Evolutionary conservation across 2,888 invertebrate species (phyloP).

Genomic region (Brachyptera risi): DNA sequence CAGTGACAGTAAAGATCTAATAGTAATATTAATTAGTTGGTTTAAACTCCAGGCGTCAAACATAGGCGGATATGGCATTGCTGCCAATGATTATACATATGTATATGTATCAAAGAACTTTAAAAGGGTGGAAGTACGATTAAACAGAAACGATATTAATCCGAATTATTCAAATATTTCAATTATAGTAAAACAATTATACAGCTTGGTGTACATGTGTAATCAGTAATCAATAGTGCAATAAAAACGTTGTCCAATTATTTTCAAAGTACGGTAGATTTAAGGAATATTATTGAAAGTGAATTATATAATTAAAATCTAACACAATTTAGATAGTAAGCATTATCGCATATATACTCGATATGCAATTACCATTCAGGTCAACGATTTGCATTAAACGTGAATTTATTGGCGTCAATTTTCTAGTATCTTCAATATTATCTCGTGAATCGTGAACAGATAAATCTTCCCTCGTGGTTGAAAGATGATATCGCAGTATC

Average conservation of each 20-base stretch:
- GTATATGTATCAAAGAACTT: too few relatives aligned
- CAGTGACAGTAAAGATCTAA: neutral
- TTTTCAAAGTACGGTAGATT: neutral
- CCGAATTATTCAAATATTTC: too few relatives aligned
- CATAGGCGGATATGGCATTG: conserved; percentile 9
- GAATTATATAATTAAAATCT: neutral
- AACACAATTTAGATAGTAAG: neutral
- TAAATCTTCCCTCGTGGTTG: conserved; percentile 9
- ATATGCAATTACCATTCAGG: too few relatives aligned
- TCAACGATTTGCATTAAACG: neutral
- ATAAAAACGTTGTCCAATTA: neutral
- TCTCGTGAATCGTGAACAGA: conserved; percentile 1
- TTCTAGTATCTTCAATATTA: conserved; percentile 4
- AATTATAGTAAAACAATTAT: too few relatives aligned
- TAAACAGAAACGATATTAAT: too few relatives aligned
- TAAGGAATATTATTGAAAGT: neutral
- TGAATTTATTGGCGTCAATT: neutral
- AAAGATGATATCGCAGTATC: conserved; percentile 6
- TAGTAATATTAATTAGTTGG: conserved; percentile 6
- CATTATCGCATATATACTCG: too few relatives aligned
- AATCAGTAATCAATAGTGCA: neutral
- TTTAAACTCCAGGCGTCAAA: too few relatives aligned
- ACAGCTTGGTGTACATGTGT: too few relatives aligned
- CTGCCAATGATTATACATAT: too few relatives aligned
- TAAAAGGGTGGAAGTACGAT: too few relatives aligned